Conservation (phyloP, 1,140 invertebrate species). For the Capitella teleta region DNA sequence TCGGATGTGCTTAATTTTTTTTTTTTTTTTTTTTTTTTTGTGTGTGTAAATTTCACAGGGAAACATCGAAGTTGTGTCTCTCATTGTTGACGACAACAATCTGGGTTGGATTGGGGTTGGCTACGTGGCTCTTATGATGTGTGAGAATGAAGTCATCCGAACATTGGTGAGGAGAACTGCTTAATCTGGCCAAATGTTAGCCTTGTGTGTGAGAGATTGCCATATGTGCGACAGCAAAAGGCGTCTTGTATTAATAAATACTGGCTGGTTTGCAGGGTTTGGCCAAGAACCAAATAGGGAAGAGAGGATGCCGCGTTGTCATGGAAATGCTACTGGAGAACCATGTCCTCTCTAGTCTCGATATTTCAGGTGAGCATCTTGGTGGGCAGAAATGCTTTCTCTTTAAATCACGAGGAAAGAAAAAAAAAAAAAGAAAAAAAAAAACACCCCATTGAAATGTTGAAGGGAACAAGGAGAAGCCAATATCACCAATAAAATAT, state of each 20-base stretch:
- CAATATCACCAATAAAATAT: too few relatives aligned
- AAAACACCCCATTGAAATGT: too few relatives aligned
- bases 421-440: too few relatives aligned
- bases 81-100: conserved; percentile 6
- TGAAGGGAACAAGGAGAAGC: too few relatives aligned
- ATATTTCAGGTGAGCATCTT: not conserved
- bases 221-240: too few relatives aligned
- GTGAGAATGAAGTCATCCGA: not conserved
- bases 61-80: not conserved
- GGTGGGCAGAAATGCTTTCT: too few relatives aligned
- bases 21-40: too few relatives aligned
- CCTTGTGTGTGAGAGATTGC: too few relatives aligned
- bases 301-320: not conserved
- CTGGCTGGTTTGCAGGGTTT: not conserved
- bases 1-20: not conserved
- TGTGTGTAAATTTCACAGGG: not conserved
- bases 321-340: not conserved
- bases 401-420: too few relatives aligned
- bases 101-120: not conserved
- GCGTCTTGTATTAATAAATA: too few relatives aligned
- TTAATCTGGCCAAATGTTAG: too few relatives aligned
- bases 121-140: conserved; percentile 1
- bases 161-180: conserved; percentile 2
- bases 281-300: not conserved
- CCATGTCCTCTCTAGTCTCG: not conserved